Evolutionary conservation across 2,888 invertebrate species (phyloP).

Genomic region (Agrenia bidenticulata): DNA sequence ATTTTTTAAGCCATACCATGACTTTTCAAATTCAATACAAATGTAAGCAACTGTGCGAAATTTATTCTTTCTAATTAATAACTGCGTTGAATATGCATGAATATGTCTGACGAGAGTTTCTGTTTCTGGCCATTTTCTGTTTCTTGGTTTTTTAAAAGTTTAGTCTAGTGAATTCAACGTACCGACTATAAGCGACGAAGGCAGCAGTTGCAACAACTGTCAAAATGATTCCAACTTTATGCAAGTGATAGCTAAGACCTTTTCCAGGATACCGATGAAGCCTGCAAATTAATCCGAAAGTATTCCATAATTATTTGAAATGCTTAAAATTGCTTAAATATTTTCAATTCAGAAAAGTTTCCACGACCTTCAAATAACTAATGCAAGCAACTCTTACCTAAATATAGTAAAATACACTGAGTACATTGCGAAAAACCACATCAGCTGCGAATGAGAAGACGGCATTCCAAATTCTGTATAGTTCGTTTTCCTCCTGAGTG

Average conservation of each 20-base stretch:
- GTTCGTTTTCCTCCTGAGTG: slow-evolving; percentile 67
- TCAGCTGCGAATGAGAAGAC: slow-evolving; percentile 85
- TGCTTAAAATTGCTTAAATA: slow-evolving; percentile 2
- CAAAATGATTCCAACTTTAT: slow-evolving; percentile 49
- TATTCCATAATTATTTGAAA: neutral
- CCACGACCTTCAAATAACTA: no score
- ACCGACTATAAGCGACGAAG: slow-evolving; percentile 52
- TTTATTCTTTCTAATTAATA: no score
- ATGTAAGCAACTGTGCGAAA: no score
- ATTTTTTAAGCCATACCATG: no score
- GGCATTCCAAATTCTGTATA: slow-evolving; percentile 87
- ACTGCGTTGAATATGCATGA: no score
- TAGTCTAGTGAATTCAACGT: slow-evolving; percentile 11
- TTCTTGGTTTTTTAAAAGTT: no score
- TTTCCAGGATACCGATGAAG: slow-evolving; percentile 51
- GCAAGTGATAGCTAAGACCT: slow-evolving; percentile 44
- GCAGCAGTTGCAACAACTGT: slow-evolving; percentile 46
- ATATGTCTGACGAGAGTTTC: no score
- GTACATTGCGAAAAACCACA: slow-evolving; percentile 87
- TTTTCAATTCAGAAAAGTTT: no score
- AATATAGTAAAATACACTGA: slow-evolving; percentile 80
- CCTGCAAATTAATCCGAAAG: slow-evolving; percentile 25
- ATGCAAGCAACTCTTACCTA: slow-evolving; percentile 63
- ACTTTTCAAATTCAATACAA: no score
- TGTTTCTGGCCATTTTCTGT: no score